Evolutionary conservation across 2,888 invertebrate genomes (phyloP), one percentile per base, ranked within the genome.

Genomic region (Mythimna pallens): DNA sequence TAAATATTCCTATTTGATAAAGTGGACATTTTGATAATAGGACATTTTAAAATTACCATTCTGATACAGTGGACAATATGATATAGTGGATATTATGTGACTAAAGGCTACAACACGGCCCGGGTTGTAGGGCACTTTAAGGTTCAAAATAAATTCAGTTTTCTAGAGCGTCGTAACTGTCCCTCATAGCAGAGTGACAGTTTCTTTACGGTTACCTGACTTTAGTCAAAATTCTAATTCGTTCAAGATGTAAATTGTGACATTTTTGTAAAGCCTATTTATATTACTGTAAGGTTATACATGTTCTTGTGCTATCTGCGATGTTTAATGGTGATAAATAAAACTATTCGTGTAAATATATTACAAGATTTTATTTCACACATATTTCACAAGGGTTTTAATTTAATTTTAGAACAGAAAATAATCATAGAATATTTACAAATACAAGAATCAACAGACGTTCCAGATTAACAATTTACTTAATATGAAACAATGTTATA

Each of bases 281-380:
- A 14, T 30, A 4, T 30, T 17, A 25, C 0, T 47, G 25, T 54
- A 43, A 65, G n/a, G 17, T 59, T 36, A 52, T 43, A 43, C 2
- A 47, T 0, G 47, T 52, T 25, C n/a, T 12, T 7, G 52, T 52
- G 59, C 22, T 40, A 55, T 34, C 20, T 47, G 62, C 58, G 59
- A 74, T 75, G 43, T 67, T 30, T 47, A 30, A 40, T n/a, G 43
- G 25, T 22, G 12, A 20, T 8, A 3, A 90, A 87, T 84, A 88
- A 90, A 91, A 87, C 82, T 55, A 72, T 71, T 73, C 25, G 50
- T 73, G 62, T 88, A 87, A 90, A 92, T 95, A 96, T 95, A 95
- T 94, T 96, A 95, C 96, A 96, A 93, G 92, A 89, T 93, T 94
- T 94, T 95, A 94, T 95, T 95, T 94, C 95, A 96, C 96, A 95